These are phyloP conservation scores for Gyrodactylus bullatarudis DNA, from an alignment of 1,140 invertebrate species.

Conservation along the genomic window DNA sequence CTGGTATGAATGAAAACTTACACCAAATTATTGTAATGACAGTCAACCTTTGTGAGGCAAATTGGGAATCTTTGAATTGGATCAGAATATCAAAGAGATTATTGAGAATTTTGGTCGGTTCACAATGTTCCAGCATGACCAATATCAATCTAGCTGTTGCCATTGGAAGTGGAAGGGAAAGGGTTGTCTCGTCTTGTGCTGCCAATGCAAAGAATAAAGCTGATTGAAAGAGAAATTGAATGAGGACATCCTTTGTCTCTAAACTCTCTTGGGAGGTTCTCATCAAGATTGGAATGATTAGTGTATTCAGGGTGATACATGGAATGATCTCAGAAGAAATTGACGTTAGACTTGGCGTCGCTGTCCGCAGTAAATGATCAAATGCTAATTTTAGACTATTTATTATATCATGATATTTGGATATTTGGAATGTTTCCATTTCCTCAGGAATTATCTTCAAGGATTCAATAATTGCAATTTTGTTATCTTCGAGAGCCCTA, in stretches of 20 bases:
- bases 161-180: not conserved
- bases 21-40: not conserved
- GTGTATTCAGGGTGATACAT: not conserved
- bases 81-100: not conserved
- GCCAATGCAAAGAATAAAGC: not conserved
- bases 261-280: not conserved
- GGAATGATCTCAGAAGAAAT: not conserved
- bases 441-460: too few relatives aligned
- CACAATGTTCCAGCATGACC: not conserved
- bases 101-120: not conserved
- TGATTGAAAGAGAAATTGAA: not conserved
- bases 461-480: too few relatives aligned
- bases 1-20: not conserved
- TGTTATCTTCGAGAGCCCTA: too few relatives aligned
- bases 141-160: not conserved
- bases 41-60: not conserved
- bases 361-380: too few relatives aligned
- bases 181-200: not conserved
- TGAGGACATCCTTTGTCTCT: not conserved
- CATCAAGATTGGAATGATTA: not conserved
- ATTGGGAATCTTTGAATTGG: not conserved
- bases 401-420: too few relatives aligned
- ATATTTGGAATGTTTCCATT: too few relatives aligned
- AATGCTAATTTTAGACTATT: too few relatives aligned
- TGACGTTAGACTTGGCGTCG: not conserved